Evolutionary conservation across 2,888 invertebrate genomes (phyloP).

Genomic region (Drosophila mercatorum): DNA sequence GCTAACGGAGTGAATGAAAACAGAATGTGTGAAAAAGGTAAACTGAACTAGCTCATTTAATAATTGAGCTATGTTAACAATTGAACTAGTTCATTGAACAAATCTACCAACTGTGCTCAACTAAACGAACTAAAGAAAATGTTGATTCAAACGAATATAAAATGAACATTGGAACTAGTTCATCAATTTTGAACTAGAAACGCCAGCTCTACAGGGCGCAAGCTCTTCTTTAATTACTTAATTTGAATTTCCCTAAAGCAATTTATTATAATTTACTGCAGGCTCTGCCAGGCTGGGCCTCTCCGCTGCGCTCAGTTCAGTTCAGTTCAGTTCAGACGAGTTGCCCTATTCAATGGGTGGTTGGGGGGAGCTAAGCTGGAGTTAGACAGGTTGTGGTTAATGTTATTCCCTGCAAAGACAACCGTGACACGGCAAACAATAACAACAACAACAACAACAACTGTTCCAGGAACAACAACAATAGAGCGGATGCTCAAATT

Average conservation of each 20-base stretch:
- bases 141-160: no score
- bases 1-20: no score
- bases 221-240: slow-evolving; percentile 78
- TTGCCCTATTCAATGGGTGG: slow-evolving; percentile 39
- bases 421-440: slow-evolving; percentile 26
- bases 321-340: slow-evolving; percentile 7
- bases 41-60: no score
- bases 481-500: slow-evolving; percentile 82
- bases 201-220: not conserved
- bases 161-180: not conserved
- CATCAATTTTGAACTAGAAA: slow-evolving; percentile 6
- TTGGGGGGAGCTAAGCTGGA: slow-evolving; percentile 28
- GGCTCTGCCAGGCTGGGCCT: slow-evolving; percentile 12
- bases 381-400: slow-evolving; percentile 62
- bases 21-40: no score
- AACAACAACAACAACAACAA: slow-evolving; percentile 6
- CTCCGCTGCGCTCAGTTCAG: not conserved
- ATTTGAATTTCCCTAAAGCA: slow-evolving; percentile 80
- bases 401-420: slow-evolving; percentile 53
- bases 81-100: no score
- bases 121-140: not conserved
- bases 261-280: slow-evolving; percentile 70
- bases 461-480: slow-evolving; percentile 22
- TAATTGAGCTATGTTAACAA: no score
- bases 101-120: no score